phyloP scores from a whole-genome alignment of 2,888 invertebrate genomes.

The Orthosia gracilis region DNA sequence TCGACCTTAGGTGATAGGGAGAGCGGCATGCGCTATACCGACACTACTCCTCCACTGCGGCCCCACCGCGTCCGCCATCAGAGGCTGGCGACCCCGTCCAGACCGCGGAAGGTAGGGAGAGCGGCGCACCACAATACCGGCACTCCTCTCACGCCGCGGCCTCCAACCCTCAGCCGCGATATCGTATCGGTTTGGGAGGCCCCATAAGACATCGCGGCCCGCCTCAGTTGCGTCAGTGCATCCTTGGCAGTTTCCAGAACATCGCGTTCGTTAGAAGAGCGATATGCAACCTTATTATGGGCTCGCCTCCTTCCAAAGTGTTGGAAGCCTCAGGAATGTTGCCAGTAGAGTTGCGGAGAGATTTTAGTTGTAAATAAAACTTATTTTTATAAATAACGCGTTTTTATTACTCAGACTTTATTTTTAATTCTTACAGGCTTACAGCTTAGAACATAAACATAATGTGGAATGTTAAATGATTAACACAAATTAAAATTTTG shows the following conservation, averaged over 20 bases:
- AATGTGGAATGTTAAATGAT: constrained; percentile 18
- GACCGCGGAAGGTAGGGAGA: too few relatives aligned
- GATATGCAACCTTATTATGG: constrained; percentile 98
- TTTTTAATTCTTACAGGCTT: background rate
- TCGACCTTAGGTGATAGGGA: too few relatives aligned
- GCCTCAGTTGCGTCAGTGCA: too few relatives aligned
- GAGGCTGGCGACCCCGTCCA: too few relatives aligned
- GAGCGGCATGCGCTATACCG: too few relatives aligned
- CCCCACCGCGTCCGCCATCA: too few relatives aligned
- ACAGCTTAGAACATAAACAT: background rate
- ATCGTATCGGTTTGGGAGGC: too few relatives aligned
- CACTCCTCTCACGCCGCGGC: too few relatives aligned
- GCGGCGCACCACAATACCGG: too few relatives aligned
- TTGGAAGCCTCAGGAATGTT: constrained; percentile 97
- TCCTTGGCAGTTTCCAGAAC: constrained; percentile 99
- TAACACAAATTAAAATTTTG: background rate
- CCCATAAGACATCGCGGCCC: too few relatives aligned
- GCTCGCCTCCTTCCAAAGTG: constrained; percentile 99
- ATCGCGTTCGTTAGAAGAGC: constrained; percentile 98
- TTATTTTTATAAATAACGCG: constrained; percentile 72
- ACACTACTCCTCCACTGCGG: too few relatives aligned
- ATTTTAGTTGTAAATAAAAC: constrained; percentile 89
- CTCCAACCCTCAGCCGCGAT: too few relatives aligned
- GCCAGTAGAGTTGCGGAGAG: constrained; percentile 96
- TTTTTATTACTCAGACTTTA: constrained; percentile 20